Evolutionary conservation across 2,888 invertebrate genomes (phyloP), one percentile per base, ranked within the genome.

Genomic region (Amphipoea lucens): DNA sequence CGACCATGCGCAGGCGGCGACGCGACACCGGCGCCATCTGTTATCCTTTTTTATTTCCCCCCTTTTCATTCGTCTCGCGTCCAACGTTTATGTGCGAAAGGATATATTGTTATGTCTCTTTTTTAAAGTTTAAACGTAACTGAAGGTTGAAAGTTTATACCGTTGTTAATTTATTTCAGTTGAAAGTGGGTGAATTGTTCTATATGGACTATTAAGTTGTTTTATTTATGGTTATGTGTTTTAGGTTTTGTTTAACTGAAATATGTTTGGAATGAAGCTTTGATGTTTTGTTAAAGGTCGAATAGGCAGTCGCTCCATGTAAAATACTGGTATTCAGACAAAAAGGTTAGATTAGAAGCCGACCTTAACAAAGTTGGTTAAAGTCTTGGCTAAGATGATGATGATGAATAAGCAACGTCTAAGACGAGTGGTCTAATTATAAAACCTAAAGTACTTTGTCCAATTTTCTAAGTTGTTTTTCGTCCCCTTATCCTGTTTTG

Each of bases 1-100:
- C 82, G 84, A 87, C 88, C 79, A 75, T 91, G 93, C 92, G 90
- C 92, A 87, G 91, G 93, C 94, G 94, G 92, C 92, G 91, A 57
- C 87, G 82, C 87, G 90, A 78, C 89, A 86, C 79, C 66, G 84
- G 74, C 90, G 91, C 90, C 91, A 91, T 91, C 88, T 89, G 90
- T 92, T 91, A 87, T 89, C 77, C 87, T 90, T 92, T 88, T 92
- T 92, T 92, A 89, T 90, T 89, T 89, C 75, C 68, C 76, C 85
- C 87, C 84, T 79, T 90, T 91, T 88, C 89, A 88, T 88, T 90
- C 87, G 82, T 80, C 85, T 83, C 82, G 87, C 81, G 75, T 68
- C 73, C 80, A 89, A 89, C 89, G 79, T 89, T 91, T 89, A 91
- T 90, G 86, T 82, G 84, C 84, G 80, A 86, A 90, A 91, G 85